phyloP scores from a whole-genome alignment of 92 coral and sea anemone genomes.

The Epizoanthus rinbou region DNA sequence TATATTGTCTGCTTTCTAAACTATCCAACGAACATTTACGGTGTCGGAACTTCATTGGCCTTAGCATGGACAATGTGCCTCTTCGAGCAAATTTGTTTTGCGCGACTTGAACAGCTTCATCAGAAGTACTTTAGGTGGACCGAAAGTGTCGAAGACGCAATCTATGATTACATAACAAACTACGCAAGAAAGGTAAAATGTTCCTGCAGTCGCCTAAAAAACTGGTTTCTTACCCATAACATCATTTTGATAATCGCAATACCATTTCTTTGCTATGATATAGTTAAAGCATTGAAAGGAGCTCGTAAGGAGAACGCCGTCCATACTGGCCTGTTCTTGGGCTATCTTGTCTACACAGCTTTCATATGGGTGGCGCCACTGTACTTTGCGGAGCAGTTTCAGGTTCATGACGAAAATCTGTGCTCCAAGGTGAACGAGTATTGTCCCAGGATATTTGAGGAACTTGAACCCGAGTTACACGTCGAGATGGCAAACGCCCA shows the following conservation, averaged over 20 bases:
- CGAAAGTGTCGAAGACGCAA: constrained; percentile 51
- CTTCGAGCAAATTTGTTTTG: constrained; percentile 56
- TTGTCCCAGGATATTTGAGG: constrained; percentile 53
- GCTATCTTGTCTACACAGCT: constrained; percentile 50
- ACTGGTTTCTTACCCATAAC: constrained; percentile 62
- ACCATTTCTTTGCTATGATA: constrained; percentile 57
- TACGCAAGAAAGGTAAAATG: constrained; percentile 55
- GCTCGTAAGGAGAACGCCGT: constrained; percentile 32
- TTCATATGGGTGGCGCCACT: constrained; percentile 64
- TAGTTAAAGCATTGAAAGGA: constrained; percentile 47
- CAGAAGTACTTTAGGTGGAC: constrained; percentile 47
- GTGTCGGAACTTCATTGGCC: constrained; percentile 60
- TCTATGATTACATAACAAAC: constrained; percentile 41
- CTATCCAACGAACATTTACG: constrained; percentile 62
- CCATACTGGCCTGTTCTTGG: constrained; percentile 53
- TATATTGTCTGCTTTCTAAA: constrained; percentile 54
- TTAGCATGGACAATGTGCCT: constrained; percentile 66
- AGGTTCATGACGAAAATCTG: constrained; percentile 51
- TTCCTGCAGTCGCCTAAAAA: constrained; percentile 41
- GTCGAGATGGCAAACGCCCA: neutral
- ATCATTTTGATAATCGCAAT: constrained; percentile 57
- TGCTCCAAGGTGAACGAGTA: constrained; percentile 56
- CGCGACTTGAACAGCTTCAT: constrained; percentile 37
- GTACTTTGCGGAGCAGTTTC: constrained; percentile 60
- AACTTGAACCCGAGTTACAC: constrained; percentile 37